Percentiles rank a stretch among this genome's conserved stretches.
These are phyloP conservation scores for Planococcus citri DNA, from an alignment of 1,140 invertebrate species.

Conservation along the genomic window DNA sequence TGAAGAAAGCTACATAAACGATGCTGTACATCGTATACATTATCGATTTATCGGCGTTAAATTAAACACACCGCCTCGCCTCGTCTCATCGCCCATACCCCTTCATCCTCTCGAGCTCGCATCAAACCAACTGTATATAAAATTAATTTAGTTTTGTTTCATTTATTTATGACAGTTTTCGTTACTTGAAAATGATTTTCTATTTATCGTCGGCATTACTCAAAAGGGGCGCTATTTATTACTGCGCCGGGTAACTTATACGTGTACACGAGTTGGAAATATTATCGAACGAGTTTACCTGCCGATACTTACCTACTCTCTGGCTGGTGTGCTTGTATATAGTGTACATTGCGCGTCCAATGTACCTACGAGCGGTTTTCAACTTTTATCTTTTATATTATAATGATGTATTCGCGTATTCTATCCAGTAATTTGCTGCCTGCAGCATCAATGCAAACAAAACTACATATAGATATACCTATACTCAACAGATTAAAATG, in stretches of 20 bases:
- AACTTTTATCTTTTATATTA: slow-evolving; percentile 8
- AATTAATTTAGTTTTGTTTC: slow-evolving; percentile 9
- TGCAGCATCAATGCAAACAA: neutral
- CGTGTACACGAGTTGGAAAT: neutral
- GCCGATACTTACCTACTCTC: too few species aligned
- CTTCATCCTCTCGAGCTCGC: too few species aligned
- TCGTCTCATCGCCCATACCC: too few species aligned
- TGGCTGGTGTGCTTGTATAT: too few species aligned
- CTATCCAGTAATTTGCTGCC: neutral
- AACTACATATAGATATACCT: too few species aligned
- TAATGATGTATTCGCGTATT: slow-evolving; percentile 3
- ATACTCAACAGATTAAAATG: too few species aligned
- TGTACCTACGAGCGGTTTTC: slow-evolving; percentile 1
- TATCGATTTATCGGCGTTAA: neutral
- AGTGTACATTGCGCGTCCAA: neutral
- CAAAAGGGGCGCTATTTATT: slow-evolving; percentile 15
- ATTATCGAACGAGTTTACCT: slow-evolving; percentile 1
- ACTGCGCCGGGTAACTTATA: neutral
- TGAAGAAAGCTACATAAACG: too few species aligned
- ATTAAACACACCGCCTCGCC: neutral
- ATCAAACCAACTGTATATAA: neutral
- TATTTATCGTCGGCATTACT: slow-evolving; percentile 12
- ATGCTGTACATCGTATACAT: too few species aligned
- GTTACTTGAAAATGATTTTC: slow-evolving; percentile 12
- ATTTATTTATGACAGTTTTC: slow-evolving; percentile 17